Conservation (phyloP, 1,140 invertebrate genomes). For the Leucophenga varia region DNA sequence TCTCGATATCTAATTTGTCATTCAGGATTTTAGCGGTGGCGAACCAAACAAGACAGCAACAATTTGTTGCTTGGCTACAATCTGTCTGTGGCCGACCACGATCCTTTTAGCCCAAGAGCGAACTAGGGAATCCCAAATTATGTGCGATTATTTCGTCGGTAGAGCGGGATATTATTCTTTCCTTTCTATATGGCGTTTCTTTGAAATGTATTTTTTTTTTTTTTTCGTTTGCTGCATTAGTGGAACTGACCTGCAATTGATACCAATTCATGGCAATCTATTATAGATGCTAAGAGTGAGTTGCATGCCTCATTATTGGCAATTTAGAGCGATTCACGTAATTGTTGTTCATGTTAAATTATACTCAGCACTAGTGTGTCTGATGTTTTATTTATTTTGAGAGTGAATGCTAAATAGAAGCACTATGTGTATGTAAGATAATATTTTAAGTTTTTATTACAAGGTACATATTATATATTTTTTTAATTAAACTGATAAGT, state of each 20-base stretch:
- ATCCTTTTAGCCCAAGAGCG: conserved; percentile 32
- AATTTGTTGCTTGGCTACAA: conserved; percentile 32
- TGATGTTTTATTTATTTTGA: no score
- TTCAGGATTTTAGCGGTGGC: conserved; percentile 33
- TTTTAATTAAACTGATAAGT: no score
- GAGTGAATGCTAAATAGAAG: no score
- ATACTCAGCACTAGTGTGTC: no score
- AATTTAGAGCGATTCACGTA: conserved; percentile 46
- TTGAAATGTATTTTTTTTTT: no score
- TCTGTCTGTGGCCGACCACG: conserved; percentile 51
- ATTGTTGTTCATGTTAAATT: no score
- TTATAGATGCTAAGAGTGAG: conserved; percentile 52
- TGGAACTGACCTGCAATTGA: conserved; percentile 55
- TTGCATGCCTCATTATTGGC: conserved; percentile 56
- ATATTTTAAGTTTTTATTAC: no score
- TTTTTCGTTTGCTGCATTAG: no score
- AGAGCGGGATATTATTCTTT: no score
- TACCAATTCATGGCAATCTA: conserved; percentile 53
- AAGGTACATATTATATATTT: no score
- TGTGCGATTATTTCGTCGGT: conserved; percentile 46
- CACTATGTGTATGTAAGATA: no score
- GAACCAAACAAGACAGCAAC: conserved; percentile 7
- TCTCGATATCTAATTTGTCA: conserved; percentile 53
- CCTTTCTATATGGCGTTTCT: no score
- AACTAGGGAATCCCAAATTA: conserved; percentile 53